These are phyloP conservation scores for Aplysina aerophoba DNA, from an alignment of 37 sponge, comb jelly and placozoan genomes.

Conservation along the genomic window DNA sequence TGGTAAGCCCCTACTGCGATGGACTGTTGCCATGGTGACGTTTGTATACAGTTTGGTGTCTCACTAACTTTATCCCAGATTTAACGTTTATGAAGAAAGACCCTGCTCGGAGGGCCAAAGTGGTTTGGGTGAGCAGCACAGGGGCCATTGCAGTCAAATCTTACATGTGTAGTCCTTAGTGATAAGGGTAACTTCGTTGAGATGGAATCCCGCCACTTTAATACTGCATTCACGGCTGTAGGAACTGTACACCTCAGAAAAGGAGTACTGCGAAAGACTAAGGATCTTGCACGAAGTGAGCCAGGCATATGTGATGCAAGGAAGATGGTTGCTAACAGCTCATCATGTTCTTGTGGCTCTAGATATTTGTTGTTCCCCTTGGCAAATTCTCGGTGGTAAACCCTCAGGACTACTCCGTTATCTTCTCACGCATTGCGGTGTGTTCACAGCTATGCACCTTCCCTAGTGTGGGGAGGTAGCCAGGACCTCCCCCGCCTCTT, in stretches of 20 bases:
- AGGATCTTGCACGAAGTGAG: conserved; percentile 71
- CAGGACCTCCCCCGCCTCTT: background rate
- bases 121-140: conserved; percentile 61
- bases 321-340: background rate
- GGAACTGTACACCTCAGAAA: conserved; percentile 80
- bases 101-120: conserved; percentile 69
- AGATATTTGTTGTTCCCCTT: conserved; percentile 68
- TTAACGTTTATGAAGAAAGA: conserved; percentile 62
- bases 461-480: background rate
- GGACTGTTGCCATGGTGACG: too few relatives aligned
- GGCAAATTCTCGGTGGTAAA: conserved; percentile 40
- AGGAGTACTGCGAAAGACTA: conserved; percentile 67
- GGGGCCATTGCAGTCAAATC: too few relatives aligned
- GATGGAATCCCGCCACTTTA: too few relatives aligned
- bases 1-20: conserved; percentile 44
- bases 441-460: background rate
- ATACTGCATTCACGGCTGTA: conserved; percentile 20
- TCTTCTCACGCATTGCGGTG: conserved; percentile 71
- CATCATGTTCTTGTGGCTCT: background rate
- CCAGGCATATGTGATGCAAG: background rate
- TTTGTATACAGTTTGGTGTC: too few relatives aligned
- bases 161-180: too few relatives aligned
- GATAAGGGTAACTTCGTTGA: too few relatives aligned
- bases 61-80: conserved; percentile 25
- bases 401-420: conserved; percentile 62